These are phyloP conservation scores for Antigone vipio DNA, from an alignment of 2,113 vertebrate species.

Conservation along the genomic window DNA sequence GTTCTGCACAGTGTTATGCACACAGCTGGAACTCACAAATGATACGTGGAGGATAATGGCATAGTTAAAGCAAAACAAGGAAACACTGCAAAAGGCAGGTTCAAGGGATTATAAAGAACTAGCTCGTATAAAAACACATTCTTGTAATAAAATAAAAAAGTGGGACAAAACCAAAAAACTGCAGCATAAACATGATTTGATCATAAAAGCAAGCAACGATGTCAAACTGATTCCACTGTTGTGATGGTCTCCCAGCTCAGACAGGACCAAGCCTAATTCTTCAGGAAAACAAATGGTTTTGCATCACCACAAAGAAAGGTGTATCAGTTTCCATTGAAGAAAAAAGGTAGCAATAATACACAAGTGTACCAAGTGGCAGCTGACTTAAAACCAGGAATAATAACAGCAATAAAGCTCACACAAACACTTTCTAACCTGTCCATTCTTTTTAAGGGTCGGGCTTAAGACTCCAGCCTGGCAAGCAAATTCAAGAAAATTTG, in stretches of 20 bases:
- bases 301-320: background rate
- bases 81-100: conserved; percentile 4
- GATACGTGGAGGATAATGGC: conserved; percentile 29
- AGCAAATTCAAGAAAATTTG: background rate
- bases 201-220: background rate
- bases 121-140: background rate
- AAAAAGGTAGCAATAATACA: background rate
- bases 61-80: conserved; percentile 35
- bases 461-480: background rate
- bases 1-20: conserved; percentile 36
- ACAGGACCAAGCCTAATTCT: background rate
- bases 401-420: background rate
- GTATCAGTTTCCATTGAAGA: background rate
- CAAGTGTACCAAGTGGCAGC: background rate
- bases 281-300: background rate
- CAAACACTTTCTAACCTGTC: background rate
- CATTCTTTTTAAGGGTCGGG: background rate
- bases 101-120: conserved; percentile 30
- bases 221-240: background rate
- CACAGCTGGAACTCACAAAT: conserved; percentile 57
- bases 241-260: background rate
- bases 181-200: background rate
- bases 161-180: background rate
- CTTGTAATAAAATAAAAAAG: background rate
- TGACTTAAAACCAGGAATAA: background rate